Percentiles rank a stretch among this genome's conserved stretches.
phyloP scores from a whole-genome alignment of 2,113 vertebrate species.

The Geococcyx californianus region DNA sequence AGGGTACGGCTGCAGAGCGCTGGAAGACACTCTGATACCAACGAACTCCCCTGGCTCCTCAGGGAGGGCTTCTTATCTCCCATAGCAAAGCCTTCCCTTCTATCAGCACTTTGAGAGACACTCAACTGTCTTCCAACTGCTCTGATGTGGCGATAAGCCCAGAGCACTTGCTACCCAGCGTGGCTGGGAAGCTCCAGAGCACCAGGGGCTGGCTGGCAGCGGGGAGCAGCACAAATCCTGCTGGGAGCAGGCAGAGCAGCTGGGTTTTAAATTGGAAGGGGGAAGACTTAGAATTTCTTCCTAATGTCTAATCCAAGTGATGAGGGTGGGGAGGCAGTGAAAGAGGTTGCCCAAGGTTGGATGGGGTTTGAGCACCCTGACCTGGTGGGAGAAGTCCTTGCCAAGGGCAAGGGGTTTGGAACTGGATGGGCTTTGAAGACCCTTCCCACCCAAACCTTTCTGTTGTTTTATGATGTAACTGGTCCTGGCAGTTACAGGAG shows the following conservation, averaged over 20 bases:
- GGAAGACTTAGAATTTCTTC: no score
- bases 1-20: neutral
- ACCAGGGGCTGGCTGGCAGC: rapidly evolving
- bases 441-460: no score
- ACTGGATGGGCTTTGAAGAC: no score
- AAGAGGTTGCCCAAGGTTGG: no score
- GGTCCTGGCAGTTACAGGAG: neutral
- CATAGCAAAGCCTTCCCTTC: slow-evolving; percentile 48
- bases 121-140: slow-evolving; percentile 71
- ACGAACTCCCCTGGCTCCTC: slow-evolving; percentile 42
- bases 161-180: rapidly evolving
- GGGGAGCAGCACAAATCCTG: neutral
- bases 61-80: slow-evolving; percentile 61
- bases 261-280: no score
- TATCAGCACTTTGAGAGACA: slow-evolving; percentile 37
- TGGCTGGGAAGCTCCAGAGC: neutral
- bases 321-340: no score
- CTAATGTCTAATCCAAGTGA: no score
- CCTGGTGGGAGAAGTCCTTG: no score
- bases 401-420: no score
- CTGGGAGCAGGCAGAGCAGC: rapidly evolving
- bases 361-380: no score
- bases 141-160: slow-evolving; percentile 45
- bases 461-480: no score
- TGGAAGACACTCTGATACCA: neutral